These are phyloP conservation scores for Drosophila kohkoa DNA, from an alignment of 1,140 invertebrate genomes.

Conservation along the genomic window DNA sequence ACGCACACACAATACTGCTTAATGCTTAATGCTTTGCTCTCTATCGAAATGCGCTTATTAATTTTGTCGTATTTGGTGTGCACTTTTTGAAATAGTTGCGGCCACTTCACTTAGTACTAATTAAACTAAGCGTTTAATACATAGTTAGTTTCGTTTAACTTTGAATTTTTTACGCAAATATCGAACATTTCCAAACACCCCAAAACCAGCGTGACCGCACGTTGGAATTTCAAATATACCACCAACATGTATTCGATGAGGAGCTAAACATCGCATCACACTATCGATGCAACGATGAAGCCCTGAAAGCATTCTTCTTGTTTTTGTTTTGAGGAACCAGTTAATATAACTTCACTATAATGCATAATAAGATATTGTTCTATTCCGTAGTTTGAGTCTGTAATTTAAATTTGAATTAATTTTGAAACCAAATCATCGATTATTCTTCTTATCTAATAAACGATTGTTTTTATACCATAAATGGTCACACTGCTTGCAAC, in stretches of 20 bases:
- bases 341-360: too few species aligned
- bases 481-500: background rate
- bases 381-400: too few species aligned
- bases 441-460: too few species aligned
- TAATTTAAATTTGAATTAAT: too few species aligned
- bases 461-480: background rate
- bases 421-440: too few species aligned
- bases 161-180: conserved; percentile 61
- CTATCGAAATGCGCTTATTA: background rate
- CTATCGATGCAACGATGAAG: too few species aligned
- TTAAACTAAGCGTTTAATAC: conserved; percentile 42
- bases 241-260: too few species aligned
- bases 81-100: conserved; percentile 24
- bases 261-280: too few species aligned
- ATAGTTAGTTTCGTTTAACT: conserved; percentile 43
- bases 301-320: too few species aligned
- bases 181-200: conserved; percentile 78
- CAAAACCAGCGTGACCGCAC: conserved; percentile 44
- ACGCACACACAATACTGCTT: too few species aligned
- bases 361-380: too few species aligned
- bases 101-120: conserved; percentile 33
- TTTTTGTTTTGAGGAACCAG: too few species aligned
- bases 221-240: conserved; percentile 23
- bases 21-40: background rate
- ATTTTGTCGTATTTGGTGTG: conserved; percentile 17